A percentile compares a stretch with the other conserved stretches of the same genome.
Conservation (phyloP, 2,797 vertebrate genomes). For the Ctenosaura bakeri region DNA sequence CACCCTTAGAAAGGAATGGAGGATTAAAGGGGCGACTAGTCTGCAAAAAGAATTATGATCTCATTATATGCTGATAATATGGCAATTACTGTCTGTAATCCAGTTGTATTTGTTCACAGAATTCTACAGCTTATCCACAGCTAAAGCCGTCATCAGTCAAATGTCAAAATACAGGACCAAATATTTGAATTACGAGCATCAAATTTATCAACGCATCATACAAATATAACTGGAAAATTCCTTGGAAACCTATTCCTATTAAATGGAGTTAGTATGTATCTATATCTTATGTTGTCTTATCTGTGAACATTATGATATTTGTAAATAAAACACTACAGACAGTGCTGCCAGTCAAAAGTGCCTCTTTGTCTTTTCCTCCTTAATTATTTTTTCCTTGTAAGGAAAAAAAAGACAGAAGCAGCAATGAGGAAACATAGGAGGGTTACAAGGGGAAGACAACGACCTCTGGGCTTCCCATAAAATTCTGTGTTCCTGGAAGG, state of each 20-base stretch:
- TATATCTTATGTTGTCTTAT: neutral
- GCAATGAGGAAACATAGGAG: neutral
- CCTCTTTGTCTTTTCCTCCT: neutral
- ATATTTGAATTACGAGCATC: neutral
- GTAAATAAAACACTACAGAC: neutral
- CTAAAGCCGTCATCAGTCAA: neutral
- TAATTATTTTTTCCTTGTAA: neutral
- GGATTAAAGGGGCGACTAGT: neutral
- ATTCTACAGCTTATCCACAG: neutral
- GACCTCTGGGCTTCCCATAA: neutral
- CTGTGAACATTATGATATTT: neutral
- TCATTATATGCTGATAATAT: neutral
- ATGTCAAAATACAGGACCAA: neutral
- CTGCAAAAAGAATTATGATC: slow-evolving; percentile 12
- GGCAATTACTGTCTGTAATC: neutral
- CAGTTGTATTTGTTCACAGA: neutral
- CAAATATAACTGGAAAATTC: neutral
- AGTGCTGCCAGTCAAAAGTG: too few relatives aligned
- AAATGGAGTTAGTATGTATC: neutral
- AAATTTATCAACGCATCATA: neutral
- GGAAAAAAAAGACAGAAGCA: neutral
- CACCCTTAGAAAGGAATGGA: neutral
- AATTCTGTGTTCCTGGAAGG: neutral
- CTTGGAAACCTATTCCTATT: neutral
- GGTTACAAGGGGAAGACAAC: neutral